These are phyloP conservation scores for Drosophila anomelani DNA, from an alignment of 2,888 invertebrate genomes.

Conservation along the genomic window DNA sequence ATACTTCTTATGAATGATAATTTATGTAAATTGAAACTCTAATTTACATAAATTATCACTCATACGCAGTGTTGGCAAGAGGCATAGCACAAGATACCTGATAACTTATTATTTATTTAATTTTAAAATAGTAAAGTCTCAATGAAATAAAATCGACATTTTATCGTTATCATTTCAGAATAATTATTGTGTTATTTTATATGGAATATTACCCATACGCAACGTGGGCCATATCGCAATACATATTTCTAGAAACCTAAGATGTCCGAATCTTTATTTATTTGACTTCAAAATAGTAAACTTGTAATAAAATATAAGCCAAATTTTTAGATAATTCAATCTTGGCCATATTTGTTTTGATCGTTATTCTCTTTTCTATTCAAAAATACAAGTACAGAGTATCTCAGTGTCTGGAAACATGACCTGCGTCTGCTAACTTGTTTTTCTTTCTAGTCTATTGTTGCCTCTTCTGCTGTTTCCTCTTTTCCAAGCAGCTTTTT, in stretches of 20 bases:
- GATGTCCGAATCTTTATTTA: not conserved
- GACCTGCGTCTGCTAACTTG: not conserved
- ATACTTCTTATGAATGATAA: too few species aligned
- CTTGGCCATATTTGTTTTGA: too few species aligned
- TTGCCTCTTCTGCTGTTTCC: constrained; percentile 58
- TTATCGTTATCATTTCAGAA: too few species aligned
- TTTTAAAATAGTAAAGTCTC: not conserved
- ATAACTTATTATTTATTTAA: not conserved
- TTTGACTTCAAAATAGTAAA: not conserved
- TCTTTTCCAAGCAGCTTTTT: constrained; percentile 47
- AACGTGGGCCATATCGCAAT: not conserved
- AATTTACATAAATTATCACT: not conserved
- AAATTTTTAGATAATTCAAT: not conserved
- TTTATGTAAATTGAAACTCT: too few species aligned
- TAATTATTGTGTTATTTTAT: too few species aligned
- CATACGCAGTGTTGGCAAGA: not conserved
- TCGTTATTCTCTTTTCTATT: not conserved
- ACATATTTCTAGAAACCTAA: not conserved
- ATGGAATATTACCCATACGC: not conserved
- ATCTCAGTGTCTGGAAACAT: not conserved
- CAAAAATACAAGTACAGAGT: not conserved
- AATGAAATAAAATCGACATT: not conserved
- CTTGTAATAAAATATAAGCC: not conserved
- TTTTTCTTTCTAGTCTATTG: constrained; percentile 60
- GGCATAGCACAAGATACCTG: not conserved